phyloP scores from a whole-genome alignment of 2,888 invertebrate genomes.

The Cerceris rybyensis region DNA sequence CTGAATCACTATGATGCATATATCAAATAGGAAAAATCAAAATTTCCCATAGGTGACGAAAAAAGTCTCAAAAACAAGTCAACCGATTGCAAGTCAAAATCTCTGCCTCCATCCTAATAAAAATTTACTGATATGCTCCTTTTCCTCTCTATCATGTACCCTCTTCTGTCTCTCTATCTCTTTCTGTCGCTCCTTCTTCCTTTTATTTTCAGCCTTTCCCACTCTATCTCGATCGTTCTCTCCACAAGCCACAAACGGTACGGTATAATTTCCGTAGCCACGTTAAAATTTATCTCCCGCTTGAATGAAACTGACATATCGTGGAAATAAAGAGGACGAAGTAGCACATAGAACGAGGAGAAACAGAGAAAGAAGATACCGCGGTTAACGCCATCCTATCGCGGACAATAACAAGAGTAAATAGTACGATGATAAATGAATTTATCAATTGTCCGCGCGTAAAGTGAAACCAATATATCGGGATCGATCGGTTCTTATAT shows the following conservation, averaged over 20 bases:
- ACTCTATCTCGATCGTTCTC: neutral
- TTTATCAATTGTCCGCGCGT: neutral
- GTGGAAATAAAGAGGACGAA: neutral
- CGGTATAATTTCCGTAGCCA: constrained; percentile 49
- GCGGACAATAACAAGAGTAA: neutral
- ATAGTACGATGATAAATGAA: neutral
- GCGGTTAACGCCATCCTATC: neutral
- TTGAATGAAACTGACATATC: constrained; percentile 38
- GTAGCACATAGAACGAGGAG: neutral
- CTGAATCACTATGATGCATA: too few species aligned
- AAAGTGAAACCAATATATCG: neutral
- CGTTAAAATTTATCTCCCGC: constrained; percentile 55
- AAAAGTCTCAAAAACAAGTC: too few species aligned
- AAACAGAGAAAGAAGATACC: neutral
- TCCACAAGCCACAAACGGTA: constrained; percentile 27
- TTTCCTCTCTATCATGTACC: too few species aligned
- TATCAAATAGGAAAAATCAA: too few species aligned
- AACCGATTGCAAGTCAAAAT: too few species aligned
- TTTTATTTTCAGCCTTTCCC: constrained; percentile 4
- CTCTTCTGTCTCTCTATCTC: too few species aligned
- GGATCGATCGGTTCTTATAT: neutral
- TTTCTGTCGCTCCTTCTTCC: too few species aligned
- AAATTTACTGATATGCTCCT: too few species aligned
- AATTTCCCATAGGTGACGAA: too few species aligned
- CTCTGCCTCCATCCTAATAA: too few species aligned